Evolutionary conservation across 2,113 vertebrate species (phyloP).

Genomic region (Calypte anna): DNA sequence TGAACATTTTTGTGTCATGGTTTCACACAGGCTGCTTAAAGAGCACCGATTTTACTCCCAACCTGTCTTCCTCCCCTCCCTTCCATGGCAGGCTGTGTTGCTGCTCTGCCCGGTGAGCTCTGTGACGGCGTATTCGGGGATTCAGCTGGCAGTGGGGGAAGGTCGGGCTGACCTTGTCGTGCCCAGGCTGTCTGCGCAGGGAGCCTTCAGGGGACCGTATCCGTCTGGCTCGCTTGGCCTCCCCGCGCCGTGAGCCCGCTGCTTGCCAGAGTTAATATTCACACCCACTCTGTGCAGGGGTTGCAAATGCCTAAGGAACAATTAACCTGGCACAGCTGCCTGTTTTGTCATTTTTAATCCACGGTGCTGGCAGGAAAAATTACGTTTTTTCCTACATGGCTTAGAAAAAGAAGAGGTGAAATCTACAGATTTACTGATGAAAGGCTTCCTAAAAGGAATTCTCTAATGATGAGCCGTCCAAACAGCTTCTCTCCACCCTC

Average conservation of each 20-base stretch:
- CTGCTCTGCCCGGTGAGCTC: not conserved
- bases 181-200: not conserved
- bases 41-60: not conserved
- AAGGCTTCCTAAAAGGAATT: slow-evolving; percentile 20
- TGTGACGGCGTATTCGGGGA: not conserved
- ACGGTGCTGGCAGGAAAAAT: not conserved
- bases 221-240: not conserved
- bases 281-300: slow-evolving; percentile 15
- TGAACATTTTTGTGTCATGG: not conserved
- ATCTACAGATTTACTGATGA: not conserved
- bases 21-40: not conserved
- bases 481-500: not conserved
- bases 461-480: not conserved
- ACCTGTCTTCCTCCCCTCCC: not conserved
- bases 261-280: slow-evolving; percentile 37
- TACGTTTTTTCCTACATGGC: not conserved
- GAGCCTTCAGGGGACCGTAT: slow-evolving; percentile 12
- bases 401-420: not conserved
- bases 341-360: slow-evolving; percentile 51
- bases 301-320: slow-evolving; percentile 32
- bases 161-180: slow-evolving; percentile 67
- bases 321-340: slow-evolving; percentile 47
- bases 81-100: not conserved
- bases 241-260: not conserved
- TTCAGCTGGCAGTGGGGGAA: slow-evolving; percentile 45